Evolutionary conservation across 2,888 invertebrate genomes (phyloP).

Genomic region (Erebia epiphron): DNA sequence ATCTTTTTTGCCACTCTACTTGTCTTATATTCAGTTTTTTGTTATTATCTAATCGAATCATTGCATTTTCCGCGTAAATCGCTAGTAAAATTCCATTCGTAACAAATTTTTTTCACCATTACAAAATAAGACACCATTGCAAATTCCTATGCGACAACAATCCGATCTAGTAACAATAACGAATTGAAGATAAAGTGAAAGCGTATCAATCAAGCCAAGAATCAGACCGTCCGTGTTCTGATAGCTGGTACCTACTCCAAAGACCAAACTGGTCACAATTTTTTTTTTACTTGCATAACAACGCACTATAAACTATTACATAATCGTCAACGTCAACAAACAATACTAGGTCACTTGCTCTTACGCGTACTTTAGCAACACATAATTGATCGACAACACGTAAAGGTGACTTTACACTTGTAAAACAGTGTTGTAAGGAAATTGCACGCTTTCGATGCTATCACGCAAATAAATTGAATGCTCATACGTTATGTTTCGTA

Average conservation of each 20-base stretch:
- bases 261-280: constrained; percentile 49
- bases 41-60: neutral
- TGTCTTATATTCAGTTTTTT: neutral
- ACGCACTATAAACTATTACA: constrained; percentile 54
- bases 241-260: constrained; percentile 33
- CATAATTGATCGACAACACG: constrained; percentile 41
- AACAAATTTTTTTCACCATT: constrained; percentile 3
- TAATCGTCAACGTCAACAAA: constrained; percentile 48
- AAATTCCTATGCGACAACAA: constrained; percentile 15
- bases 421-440: constrained; percentile 34
- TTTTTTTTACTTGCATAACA: constrained; percentile 56
- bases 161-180: constrained; percentile 18
- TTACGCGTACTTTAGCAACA: constrained; percentile 46
- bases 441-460: constrained; percentile 37
- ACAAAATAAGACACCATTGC: constrained; percentile 11
- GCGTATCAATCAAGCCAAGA: constrained; percentile 46
- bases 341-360: constrained; percentile 48
- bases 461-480: constrained; percentile 35
- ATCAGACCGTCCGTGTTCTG: constrained; percentile 43
- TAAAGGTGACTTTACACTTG: constrained; percentile 35
- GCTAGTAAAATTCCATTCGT: neutral
- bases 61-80: neutral
- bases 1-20: neutral
- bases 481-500: constrained; percentile 28
- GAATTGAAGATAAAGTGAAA: constrained; percentile 50